Evolutionary conservation across 2,113 vertebrate genomes (phyloP), one percentile per base, ranked within the genome.

Genomic region (Dromiciops gliroides): DNA sequence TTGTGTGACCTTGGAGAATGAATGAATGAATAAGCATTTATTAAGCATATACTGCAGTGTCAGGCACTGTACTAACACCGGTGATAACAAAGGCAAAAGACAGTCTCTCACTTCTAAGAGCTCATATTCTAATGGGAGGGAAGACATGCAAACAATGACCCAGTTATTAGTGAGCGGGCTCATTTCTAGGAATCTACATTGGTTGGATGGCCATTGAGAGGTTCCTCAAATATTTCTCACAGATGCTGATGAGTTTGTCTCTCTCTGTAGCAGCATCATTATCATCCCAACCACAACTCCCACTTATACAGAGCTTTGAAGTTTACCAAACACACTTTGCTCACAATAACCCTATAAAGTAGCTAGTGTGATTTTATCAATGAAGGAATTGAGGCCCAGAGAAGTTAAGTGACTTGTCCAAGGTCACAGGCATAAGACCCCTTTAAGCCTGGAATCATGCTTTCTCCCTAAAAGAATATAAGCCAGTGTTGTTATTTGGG

Each of bases 151-250:
- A 28, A 56, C 53, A 56, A 25, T 31, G 56, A 67, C 12, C 25
- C 9, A 31, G 60, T 67, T 37, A 67, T 5, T 67, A 14, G 3
- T 37, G 11, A 67, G 12, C 16, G 48, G 51, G 53, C 56, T 3
- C 50, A 95, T 97, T 95, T 60, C 12, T 2, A 56, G 49, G 89
- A 93, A 19, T 48, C 47, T 12, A 16, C 2, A 3, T 92, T 95
- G 89, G 89, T 51, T 24, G 91, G 67, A 24, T 51, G 16, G 56
- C n/a, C 25, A 92, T 23, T 90, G 75, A 93, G 51, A 50, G 2
- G 47, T 53, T 95, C 89, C 56, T 88, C 50, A 94, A n/a, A 56
- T 28, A 37, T 95, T 75, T 51, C 7, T 95, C 90, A 94, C 12
- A 67, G 8, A 19, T 44, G n/a, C 5, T 44, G 37, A 22, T 83